Base-by-base conservation (phyloP, 2,113 vertebrate species). In the Sylvia atricapilla region DNA sequence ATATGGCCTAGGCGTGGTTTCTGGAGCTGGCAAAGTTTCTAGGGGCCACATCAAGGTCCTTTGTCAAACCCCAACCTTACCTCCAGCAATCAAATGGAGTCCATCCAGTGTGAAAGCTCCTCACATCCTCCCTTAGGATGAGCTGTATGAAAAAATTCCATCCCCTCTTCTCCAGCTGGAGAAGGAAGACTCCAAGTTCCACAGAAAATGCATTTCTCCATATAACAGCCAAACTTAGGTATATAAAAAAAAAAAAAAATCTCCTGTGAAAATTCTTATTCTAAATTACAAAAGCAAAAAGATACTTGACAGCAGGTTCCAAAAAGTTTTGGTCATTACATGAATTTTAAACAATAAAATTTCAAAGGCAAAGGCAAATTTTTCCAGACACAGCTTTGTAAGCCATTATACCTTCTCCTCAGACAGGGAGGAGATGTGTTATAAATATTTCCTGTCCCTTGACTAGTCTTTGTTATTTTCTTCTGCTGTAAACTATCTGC, bases 21-120 rank as follows among this genome's bases (percentile, higher is more conserved):
- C 43, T 64, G 53, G 10, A 33, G 33, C 0, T 2, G n/a, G 16
- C 8, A 44, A 70, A 21, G 41, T 31, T 13, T 58, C 20, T 17
- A 16, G 49, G 28, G 24, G 47, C 7, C 31, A 53, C 8, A 17
- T 2, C 0, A 0, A 64, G 41, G 35, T 53, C 1, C 20, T 55
- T 31, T 79, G 22, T 39, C 62, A 75, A 82, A 78, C 4, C 4
- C 16, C 4, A 23, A 4, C 33, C 35, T 79, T 46, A 31, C 28
- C 18, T 75, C 47, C 79, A 41, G 64, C 37, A 62, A 69, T 7
- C 31, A 23, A 35, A 35, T 3, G 3, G 17, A 9, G 8, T 20
- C 59, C 37, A 43, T 25, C 25, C 47, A 41, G 11, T 5, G 9
- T 13, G 43, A 84, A 60, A 17, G 43, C 20, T 84, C 47, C 28